Percentiles rank a stretch among this genome's conserved stretches.
Evolutionary conservation across 2,888 invertebrate species (phyloP).

Genomic region (Orchesella flavescens): DNA sequence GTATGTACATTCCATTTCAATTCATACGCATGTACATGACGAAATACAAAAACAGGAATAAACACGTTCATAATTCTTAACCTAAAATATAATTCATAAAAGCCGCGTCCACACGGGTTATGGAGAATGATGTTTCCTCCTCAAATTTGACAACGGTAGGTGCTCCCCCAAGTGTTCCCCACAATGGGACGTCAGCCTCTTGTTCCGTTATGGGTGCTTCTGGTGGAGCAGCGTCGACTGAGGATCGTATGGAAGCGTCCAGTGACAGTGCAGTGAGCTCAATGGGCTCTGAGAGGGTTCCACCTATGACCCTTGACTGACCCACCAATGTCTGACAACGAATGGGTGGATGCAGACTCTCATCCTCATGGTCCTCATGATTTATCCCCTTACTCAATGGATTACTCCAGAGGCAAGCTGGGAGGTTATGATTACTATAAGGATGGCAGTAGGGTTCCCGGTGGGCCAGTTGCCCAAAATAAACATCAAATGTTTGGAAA

Average conservation of each 20-base stretch:
- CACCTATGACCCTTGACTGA: conserved; percentile 77
- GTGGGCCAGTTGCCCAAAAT: conserved; percentile 85
- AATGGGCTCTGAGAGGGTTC: conserved; percentile 87
- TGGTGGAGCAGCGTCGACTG: conserved; percentile 73
- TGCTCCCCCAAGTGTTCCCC: conserved; percentile 67
- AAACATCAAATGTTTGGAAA: conserved; percentile 95
- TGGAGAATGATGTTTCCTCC: conserved; percentile 78
- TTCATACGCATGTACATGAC: too few species aligned
- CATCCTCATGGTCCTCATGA: conserved; percentile 81
- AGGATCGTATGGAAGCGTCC: conserved; percentile 83
- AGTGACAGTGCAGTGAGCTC: conserved; percentile 94
- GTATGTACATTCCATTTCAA: too few species aligned
- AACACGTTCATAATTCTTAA: too few species aligned
- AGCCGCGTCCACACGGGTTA: too few species aligned
- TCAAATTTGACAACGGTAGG: conserved; percentile 72
- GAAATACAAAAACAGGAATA: too few species aligned
- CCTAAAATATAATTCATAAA: too few species aligned
- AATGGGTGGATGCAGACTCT: conserved; percentile 91
- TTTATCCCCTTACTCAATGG: conserved; percentile 81
- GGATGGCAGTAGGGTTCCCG: conserved; percentile 73
- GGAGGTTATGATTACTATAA: conserved; percentile 72
- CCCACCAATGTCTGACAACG: conserved; percentile 89
- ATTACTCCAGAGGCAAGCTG: conserved; percentile 76
- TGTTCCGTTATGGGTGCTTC: conserved; percentile 56
- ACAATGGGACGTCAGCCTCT: conserved; percentile 64